Conservation (phyloP, 2,113 vertebrate genomes). For the Lonchura striata region DNA sequence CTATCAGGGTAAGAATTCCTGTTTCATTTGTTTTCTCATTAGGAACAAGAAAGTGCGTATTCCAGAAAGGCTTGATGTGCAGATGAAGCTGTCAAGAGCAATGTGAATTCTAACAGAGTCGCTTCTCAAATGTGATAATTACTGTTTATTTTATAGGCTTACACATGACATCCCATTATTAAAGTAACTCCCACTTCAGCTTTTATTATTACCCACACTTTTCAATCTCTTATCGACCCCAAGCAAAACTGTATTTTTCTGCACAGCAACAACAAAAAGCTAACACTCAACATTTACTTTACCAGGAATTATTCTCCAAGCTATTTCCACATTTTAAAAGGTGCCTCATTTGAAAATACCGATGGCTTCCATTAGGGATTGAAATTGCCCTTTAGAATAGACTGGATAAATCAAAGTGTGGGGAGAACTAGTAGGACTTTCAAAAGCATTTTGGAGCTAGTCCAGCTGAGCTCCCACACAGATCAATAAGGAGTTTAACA, state of each 20-base stretch:
- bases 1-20: slow-evolving; percentile 45
- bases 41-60: slow-evolving; percentile 57
- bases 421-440: neutral
- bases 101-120: slow-evolving; percentile 49
- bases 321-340: slow-evolving; percentile 62
- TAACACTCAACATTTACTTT: slow-evolving; percentile 51
- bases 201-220: slow-evolving; percentile 75
- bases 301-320: slow-evolving; percentile 68
- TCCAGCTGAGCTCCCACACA: neutral
- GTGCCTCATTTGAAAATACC: slow-evolving; percentile 57
- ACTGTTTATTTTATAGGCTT: slow-evolving; percentile 75
- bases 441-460: neutral
- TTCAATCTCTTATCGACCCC: slow-evolving; percentile 71
- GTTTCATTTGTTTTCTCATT: slow-evolving; percentile 57
- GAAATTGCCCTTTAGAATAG: slow-evolving; percentile 43
- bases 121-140: slow-evolving; percentile 76
- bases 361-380: slow-evolving; percentile 51
- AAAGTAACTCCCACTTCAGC: slow-evolving; percentile 71
- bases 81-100: slow-evolving; percentile 67
- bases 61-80: slow-evolving; percentile 18
- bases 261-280: slow-evolving; percentile 67
- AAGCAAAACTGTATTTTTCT: slow-evolving; percentile 74
- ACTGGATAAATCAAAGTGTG: slow-evolving; percentile 31
- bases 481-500: neutral
- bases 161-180: slow-evolving; percentile 68